These are phyloP conservation scores for Oscheius sp. DNA, from an alignment of 2,888 invertebrate species.

Conservation along the genomic window DNA sequence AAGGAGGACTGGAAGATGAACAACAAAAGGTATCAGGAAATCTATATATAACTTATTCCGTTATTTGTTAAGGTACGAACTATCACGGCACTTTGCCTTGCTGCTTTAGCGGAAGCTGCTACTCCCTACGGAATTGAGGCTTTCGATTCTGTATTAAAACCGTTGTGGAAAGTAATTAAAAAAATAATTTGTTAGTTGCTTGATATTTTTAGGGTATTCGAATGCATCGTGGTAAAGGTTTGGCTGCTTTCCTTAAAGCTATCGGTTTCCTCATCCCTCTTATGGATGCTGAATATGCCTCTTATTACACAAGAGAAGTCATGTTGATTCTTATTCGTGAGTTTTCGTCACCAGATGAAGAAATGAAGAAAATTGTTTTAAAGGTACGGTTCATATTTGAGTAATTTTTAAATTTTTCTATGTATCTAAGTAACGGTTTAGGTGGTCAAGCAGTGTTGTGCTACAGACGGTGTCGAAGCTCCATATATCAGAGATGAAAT, in stretches of 20 bases:
- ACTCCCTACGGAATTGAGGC: conserved; percentile 99
- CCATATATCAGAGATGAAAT: conserved; percentile 99
- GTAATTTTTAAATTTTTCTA: not conserved
- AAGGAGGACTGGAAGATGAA: conserved; percentile 96
- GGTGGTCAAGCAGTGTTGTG: conserved; percentile 99
- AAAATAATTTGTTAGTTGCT: not conserved
- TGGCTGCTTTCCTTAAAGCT: conserved; percentile 98
- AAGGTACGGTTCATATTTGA: conserved; percentile 78
- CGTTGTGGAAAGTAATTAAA: conserved; percentile 87
- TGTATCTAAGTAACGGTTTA: too few species aligned
- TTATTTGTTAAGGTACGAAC: conserved; percentile 77
- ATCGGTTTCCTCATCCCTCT: conserved; percentile 98
- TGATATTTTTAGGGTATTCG: conserved; percentile 78
- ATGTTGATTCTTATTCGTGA: conserved; percentile 98
- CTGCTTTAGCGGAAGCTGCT: conserved; percentile 97
- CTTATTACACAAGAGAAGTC: conserved; percentile 98
- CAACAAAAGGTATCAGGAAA: conserved; percentile 84
- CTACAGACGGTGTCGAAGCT: conserved; percentile 98
- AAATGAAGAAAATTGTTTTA: conserved; percentile 99
- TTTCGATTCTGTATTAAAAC: conserved; percentile 98
- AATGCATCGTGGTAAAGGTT: conserved; percentile 83
- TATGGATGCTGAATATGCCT: conserved; percentile 97
- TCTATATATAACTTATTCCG: too few species aligned
- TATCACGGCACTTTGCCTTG: conserved; percentile 96
- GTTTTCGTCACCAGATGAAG: conserved; percentile 99